Evolutionary conservation across 2,797 vertebrate genomes (phyloP), one percentile per base, ranked within the genome.

Genomic region (Neosilurus hyrtlii): DNA sequence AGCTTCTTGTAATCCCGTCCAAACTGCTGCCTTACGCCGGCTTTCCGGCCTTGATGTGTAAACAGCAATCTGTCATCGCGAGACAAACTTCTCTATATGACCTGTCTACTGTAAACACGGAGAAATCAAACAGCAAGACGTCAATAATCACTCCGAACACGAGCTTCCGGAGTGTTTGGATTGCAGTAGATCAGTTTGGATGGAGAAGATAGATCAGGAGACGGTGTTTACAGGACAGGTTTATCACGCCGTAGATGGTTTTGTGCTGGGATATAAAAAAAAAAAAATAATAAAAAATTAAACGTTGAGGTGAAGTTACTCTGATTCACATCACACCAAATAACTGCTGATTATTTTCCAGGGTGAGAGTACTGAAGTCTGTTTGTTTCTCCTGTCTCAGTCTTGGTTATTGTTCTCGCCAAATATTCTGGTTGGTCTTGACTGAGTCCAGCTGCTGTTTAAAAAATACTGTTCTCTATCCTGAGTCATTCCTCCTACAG

Each of bases 1-100:
- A 88, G 85, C 87, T 56, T 56, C 79, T 78, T 82, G 84, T 88
- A 85, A 86, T 86, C 87, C 84, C 24, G 12, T 82, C 83, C 76
- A 85, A 84, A 88, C 79, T 63, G 56, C 68, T 35, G 81, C 56
- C 67, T 85, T 88, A 80, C 76, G 63, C 65, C 75, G 73, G 80
- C 80, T 79, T 87, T 83, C 30, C 57, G 68, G 59, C 72, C 51
- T 56, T 24, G 9, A 74, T 24, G 67, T 51, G 78, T 54, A 84
- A 86, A 84, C 77, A 72, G 63, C 67, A 61, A 79, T 83, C 75
- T 70, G 75, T 82, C 84, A 81, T 79, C 73, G 56, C 49, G 70
- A 74, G 77, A 86, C 84, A 84, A 85, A 80, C 63, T 49, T 35
- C 52, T 61, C 76, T 59, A 37, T 70, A 57, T 68, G 72, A 52